phyloP scores from a whole-genome alignment of 2,888 invertebrate genomes.

The Lacanobia oleracea region DNA sequence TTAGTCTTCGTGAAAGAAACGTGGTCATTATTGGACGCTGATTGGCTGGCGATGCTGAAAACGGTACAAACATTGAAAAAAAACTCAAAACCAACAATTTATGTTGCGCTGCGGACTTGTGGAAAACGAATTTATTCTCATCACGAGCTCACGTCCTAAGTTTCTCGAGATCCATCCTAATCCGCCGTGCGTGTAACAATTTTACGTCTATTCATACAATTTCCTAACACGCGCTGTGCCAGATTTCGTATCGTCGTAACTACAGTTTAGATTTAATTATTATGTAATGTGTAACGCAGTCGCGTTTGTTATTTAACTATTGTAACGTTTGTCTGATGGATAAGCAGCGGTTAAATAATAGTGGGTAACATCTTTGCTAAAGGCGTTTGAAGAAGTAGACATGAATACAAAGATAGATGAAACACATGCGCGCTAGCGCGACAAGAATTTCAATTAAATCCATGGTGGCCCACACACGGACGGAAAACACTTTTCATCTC shows the following conservation, averaged over 20 bases:
- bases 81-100: neutral
- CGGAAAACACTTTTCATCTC: no score
- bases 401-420: neutral
- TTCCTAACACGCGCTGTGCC: conserved; percentile 61
- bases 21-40: neutral
- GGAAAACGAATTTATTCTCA: neutral
- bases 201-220: conserved; percentile 54
- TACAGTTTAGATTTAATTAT: conserved; percentile 65
- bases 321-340: conserved; percentile 31
- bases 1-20: no score
- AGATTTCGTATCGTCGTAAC: conserved; percentile 58
- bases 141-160: neutral
- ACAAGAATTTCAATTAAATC: neutral
- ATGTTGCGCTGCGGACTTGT: neutral
- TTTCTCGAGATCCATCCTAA: conserved; percentile 35
- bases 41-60: neutral
- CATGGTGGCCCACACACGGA: no score
- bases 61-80: neutral
- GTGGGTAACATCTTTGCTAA: conserved; percentile 10
- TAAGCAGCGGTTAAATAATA: conserved; percentile 36
- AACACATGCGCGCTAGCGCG: neutral
- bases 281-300: conserved; percentile 64
- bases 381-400: neutral
- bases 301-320: conserved; percentile 48
- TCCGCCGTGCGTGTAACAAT: conserved; percentile 25